A percentile compares a stretch with the other conserved stretches of the same genome.
Conservation (phyloP, 2,797 vertebrate species). For the Sparidentex hasta region DNA sequence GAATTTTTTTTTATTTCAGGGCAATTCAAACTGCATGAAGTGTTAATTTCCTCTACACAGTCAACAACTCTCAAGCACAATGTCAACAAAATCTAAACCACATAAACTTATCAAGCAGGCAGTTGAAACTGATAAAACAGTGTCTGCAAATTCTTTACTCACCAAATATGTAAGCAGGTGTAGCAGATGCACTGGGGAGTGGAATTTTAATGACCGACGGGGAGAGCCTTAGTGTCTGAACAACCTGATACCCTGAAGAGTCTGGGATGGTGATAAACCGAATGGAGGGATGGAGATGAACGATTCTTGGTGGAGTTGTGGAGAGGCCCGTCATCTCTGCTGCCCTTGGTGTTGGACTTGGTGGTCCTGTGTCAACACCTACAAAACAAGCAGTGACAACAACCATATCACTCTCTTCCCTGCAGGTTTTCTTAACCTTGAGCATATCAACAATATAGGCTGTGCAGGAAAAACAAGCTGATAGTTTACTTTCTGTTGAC, state of each 20-base stretch:
- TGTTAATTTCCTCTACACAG: not conserved
- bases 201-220: slow-evolving; percentile 59
- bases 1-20: not conserved
- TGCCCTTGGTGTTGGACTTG: not conserved
- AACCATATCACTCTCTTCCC: not conserved
- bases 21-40: not conserved
- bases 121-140: not conserved
- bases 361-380: slow-evolving; percentile 26
- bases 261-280: slow-evolving; percentile 71
- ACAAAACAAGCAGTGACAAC: slow-evolving; percentile 12
- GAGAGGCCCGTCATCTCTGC: not conserved
- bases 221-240: slow-evolving; percentile 49
- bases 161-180: slow-evolving; percentile 72
- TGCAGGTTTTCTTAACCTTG: not conserved
- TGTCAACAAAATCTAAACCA: not conserved
- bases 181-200: slow-evolving; percentile 26
- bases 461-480: not conserved
- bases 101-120: not conserved
- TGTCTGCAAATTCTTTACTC: slow-evolving; percentile 21
- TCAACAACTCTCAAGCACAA: not conserved
- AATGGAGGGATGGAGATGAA: slow-evolving; percentile 53
- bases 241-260: slow-evolving; percentile 42
- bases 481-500: not conserved
- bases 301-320: slow-evolving; percentile 42
- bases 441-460: not conserved